These are phyloP conservation scores for Podotricha telesiphe DNA, from an alignment of 2,888 invertebrate species.

Conservation along the genomic window DNA sequence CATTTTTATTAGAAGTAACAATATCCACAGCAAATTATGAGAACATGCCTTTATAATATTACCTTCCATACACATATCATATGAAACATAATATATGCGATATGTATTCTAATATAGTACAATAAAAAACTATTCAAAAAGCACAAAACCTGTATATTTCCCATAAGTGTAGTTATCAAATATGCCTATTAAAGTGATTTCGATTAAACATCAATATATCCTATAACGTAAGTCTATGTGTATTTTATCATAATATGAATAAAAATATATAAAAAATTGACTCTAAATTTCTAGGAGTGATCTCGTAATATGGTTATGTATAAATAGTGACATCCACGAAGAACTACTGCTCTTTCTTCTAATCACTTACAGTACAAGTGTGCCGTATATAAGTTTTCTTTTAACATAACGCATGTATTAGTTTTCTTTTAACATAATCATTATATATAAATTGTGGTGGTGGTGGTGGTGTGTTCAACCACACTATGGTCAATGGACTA, in stretches of 20 bases:
- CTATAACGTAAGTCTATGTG: slow-evolving; percentile 19
- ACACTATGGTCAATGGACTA: too few species aligned
- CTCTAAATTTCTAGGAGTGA: slow-evolving; percentile 33
- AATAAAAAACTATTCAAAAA: slow-evolving; percentile 17
- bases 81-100: slow-evolving; percentile 7
- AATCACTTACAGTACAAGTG: too few species aligned
- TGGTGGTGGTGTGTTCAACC: too few species aligned
- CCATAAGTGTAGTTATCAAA: slow-evolving; percentile 21
- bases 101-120: slow-evolving; percentile 13
- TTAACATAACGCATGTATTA: too few species aligned
- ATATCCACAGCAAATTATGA: slow-evolving; percentile 7
- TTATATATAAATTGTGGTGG: too few species aligned
- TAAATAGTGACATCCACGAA: too few species aligned
- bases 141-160: slow-evolving; percentile 27
- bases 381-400: too few species aligned
- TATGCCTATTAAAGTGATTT: slow-evolving; percentile 25
- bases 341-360: too few species aligned
- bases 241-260: slow-evolving; percentile 37
- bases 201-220: slow-evolving; percentile 25
- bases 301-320: not conserved
- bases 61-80: not conserved
- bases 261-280: slow-evolving; percentile 41
- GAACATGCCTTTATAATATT: not conserved
- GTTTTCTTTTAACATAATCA: too few species aligned
- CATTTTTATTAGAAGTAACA: slow-evolving; percentile 34